Percentiles rank a stretch among this genome's conserved stretches.
These are phyloP conservation scores for Deilephila elpenor DNA, from an alignment of 2,888 invertebrate species.

Conservation along the genomic window DNA sequence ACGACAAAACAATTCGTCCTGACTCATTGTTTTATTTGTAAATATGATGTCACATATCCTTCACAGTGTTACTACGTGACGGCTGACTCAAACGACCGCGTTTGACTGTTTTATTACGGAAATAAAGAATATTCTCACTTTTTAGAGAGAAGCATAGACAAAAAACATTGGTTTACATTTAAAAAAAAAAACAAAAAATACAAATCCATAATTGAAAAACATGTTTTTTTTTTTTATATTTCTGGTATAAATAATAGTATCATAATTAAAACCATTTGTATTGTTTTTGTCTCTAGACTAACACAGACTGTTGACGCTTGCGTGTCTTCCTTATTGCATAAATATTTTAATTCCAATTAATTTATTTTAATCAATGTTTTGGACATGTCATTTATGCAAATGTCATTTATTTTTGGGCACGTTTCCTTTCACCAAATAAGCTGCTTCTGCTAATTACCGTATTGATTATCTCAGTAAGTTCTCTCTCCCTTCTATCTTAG, in stretches of 20 bases:
- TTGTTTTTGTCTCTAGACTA: background rate
- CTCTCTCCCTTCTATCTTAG: too few species aligned
- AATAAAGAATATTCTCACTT: background rate
- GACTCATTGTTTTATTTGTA: slow-evolving; percentile 35
- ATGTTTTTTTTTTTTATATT: background rate
- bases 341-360: background rate
- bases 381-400: too few species aligned
- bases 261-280: background rate
- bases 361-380: background rate
- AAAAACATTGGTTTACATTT: background rate
- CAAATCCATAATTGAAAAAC: background rate
- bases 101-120: slow-evolving; percentile 14
- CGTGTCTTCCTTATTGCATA: slow-evolving; percentile 25
- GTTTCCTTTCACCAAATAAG: too few species aligned
- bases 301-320: background rate
- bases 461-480: too few species aligned
- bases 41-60: slow-evolving; percentile 42
- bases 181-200: background rate
- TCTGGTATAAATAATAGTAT: background rate
- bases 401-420: too few species aligned
- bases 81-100: slow-evolving; percentile 30
- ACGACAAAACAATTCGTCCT: slow-evolving; percentile 29
- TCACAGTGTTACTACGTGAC: slow-evolving; percentile 38
- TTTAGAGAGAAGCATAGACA: slow-evolving; percentile 1
- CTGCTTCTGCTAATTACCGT: too few species aligned